A percentile compares a stretch with the other conserved stretches of the same genome.
Conservation (phyloP, 2,113 vertebrate species). For the Poeciliopsis occidentalis region DNA sequence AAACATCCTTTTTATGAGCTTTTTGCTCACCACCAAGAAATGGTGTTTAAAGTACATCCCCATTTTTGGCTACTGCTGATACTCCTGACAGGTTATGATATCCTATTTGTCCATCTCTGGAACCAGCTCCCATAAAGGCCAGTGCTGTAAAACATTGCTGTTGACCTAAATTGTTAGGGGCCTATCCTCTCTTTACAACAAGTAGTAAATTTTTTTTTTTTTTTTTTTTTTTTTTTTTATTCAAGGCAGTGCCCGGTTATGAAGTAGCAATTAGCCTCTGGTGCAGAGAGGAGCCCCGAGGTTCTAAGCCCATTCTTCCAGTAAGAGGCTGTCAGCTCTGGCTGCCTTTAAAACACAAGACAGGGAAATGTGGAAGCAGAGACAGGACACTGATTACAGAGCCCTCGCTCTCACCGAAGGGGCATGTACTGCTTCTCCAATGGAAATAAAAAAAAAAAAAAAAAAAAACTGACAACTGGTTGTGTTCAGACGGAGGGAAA, state of each 20-base stretch:
- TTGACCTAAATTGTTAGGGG: conserved; percentile 72
- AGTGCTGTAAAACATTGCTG: conserved; percentile 55
- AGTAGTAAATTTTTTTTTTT: conserved; percentile 75
- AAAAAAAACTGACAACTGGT: conserved; percentile 53
- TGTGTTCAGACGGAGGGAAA: conserved; percentile 36
- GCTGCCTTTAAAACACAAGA: conserved; percentile 66
- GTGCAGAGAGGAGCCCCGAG: conserved; percentile 66
- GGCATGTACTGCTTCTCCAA: conserved; percentile 43
- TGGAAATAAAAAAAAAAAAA: conserved; percentile 17
- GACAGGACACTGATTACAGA: conserved; percentile 63
- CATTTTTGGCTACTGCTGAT: conserved; percentile 66
- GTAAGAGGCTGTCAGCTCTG: conserved; percentile 72
- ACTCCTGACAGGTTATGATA: conserved; percentile 75
- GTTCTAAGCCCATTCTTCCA: conserved; percentile 73
- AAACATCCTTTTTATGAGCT: conserved; percentile 69
- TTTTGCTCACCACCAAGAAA: conserved; percentile 72
- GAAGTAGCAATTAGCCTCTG: conserved; percentile 72
- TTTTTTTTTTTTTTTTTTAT: conserved; percentile 80
- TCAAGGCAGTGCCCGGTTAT: conserved; percentile 58
- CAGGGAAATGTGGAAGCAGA: conserved; percentile 53
- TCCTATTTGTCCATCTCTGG: conserved; percentile 77
- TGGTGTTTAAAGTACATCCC: conserved; percentile 64
- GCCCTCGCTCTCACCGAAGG: conserved; percentile 44
- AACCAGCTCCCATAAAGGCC: conserved; percentile 70
- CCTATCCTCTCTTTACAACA: conserved; percentile 69